Base-by-base conservation (phyloP, 2,797 vertebrate genomes). In the Crypturellus tataupa region DNA sequence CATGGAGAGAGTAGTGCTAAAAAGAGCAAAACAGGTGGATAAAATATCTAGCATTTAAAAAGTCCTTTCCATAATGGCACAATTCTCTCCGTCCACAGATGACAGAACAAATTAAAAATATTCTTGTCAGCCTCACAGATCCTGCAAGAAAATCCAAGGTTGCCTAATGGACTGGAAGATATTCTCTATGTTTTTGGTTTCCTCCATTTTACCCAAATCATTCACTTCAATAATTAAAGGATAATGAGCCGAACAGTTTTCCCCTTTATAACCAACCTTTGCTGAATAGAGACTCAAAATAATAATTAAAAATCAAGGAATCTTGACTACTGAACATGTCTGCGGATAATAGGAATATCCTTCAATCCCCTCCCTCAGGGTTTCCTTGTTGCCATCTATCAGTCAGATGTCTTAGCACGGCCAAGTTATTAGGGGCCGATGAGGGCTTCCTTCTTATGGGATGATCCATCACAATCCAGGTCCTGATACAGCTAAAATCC, bases 91-190 rank as follows among this genome's bases (percentile, higher is more conserved):
- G 82, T 95, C 89, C 35, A 35, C 25, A 84, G 89, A 76, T 92
- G 95, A 94, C 89, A 95, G 90, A 97, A 97, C 93, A 95, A 95
- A 97, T 96, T 90, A 87, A 89, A 96, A 94, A 85, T 83, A 92
- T 92, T 95, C 82, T 92, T 85, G 76, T 85, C 90, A 93, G 88
- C 90, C 87, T 93, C 95, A 89, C 94, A 95, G 78, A 91, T 95
- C 82, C 73, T 80, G 80, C 94, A 92, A 94, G 89, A 87, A 96
- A 95, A 97, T 91, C 94, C 96, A 94, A 95, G 85, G 93, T 96
- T 97, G 96, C 97, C 96, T 98, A 97, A 97, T 98, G 97, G 97
- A 94, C 94, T 97, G 96, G 95, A 97, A 98, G 97, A 96, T 95
- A 97, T 97, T 96, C 94, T 96, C 93, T 80, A 56, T 97, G 96